Evolutionary conservation across 1,140 invertebrate genomes (phyloP).

Genomic region (Apis dorsata): DNA sequence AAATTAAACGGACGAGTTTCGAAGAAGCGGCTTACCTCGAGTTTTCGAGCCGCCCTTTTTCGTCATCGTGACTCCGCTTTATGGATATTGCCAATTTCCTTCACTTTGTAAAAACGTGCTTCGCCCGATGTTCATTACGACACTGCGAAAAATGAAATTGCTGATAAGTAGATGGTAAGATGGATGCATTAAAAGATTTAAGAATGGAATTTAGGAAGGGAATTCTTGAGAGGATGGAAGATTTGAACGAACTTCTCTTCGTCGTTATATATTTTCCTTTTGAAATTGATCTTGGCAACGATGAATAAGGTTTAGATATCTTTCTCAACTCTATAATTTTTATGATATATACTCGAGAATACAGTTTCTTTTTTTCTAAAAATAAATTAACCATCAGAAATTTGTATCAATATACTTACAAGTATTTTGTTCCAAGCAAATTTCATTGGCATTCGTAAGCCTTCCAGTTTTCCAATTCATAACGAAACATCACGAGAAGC

Average conservation of each 20-base stretch:
- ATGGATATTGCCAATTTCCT: constrained; percentile 64
- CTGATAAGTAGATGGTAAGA: background rate
- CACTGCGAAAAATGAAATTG: background rate
- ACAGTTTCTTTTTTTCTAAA: background rate
- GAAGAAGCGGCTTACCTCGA: constrained; percentile 45
- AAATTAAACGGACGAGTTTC: constrained; percentile 60
- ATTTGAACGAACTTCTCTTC: too few relatives aligned
- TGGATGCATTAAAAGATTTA: background rate
- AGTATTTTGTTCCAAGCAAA: background rate
- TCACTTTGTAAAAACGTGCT: constrained; percentile 21
- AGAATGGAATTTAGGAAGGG: background rate
- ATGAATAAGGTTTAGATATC: too few relatives aligned
- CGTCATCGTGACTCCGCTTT: constrained; percentile 40
- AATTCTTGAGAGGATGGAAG: too few relatives aligned
- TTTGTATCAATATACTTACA: background rate
- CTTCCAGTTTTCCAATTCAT: background rate
- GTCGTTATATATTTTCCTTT: too few relatives aligned
- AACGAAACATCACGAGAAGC: background rate
- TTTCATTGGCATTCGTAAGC: background rate
- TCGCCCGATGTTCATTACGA: background rate
- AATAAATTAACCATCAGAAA: background rate
- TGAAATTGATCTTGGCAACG: too few relatives aligned
- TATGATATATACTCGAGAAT: background rate
- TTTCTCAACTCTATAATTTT: too few relatives aligned
- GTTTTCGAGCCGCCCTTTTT: background rate